Evolutionary conservation across 2,113 vertebrate species (phyloP).

Genomic region (Hirundichthys speculiger): DNA sequence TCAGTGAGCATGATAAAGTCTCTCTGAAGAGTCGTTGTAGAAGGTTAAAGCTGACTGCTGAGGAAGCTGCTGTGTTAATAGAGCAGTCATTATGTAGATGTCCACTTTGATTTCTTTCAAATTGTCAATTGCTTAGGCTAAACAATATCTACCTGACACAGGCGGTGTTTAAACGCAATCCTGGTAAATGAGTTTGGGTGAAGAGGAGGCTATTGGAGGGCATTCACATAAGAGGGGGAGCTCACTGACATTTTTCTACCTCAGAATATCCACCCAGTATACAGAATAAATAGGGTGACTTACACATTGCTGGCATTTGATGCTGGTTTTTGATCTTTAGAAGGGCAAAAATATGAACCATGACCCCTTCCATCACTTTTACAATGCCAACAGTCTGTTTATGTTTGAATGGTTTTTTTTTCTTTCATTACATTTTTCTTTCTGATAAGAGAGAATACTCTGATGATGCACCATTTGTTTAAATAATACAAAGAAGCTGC

Average conservation of each 20-base stretch:
- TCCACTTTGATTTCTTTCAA: conserved; percentile 53
- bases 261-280: conserved; percentile 25
- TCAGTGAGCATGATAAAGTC: too few species aligned
- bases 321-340: conserved; percentile 11
- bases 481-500: not conserved
- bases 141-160: conserved; percentile 47
- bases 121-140: conserved; percentile 51
- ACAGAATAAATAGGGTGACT: conserved; percentile 27
- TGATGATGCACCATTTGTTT: not conserved
- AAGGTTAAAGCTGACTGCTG: not conserved
- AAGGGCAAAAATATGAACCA: conserved; percentile 15
- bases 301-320: conserved; percentile 32
- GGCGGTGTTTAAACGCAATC: conserved; percentile 63
- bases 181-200: conserved; percentile 47
- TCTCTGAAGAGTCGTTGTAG: too few species aligned
- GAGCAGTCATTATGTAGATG: conserved; percentile 59
- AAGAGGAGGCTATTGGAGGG: conserved; percentile 30
- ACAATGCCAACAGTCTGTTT: not conserved
- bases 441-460: conserved; percentile 1
- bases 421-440: not conserved
- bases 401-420: conserved; percentile 2
- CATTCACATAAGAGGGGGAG: not conserved
- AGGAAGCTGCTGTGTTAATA: conserved; percentile 55
- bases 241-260: conserved; percentile 28
- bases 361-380: not conserved